phyloP scores from a whole-genome alignment of 2,797 vertebrate species.

The Tadarida brasiliensis region DNA sequence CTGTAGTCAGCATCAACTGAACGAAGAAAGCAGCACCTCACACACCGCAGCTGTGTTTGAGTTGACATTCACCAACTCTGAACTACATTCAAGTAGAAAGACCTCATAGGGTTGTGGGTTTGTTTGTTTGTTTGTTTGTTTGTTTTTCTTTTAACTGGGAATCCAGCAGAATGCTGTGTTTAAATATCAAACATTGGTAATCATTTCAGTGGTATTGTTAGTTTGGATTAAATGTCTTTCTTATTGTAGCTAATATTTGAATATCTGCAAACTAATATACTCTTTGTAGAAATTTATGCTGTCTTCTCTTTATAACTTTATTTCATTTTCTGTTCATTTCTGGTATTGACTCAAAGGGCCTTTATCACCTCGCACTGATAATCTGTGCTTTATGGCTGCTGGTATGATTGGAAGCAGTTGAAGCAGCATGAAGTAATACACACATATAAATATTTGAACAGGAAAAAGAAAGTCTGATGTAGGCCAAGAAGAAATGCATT shows the following conservation, averaged over 20 bases:
- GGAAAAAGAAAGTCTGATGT: constrained; percentile 87
- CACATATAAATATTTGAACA: constrained; percentile 92
- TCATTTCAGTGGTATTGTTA: constrained; percentile 38
- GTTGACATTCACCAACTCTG: constrained; percentile 33
- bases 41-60: background rate
- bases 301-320: constrained; percentile 88
- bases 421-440: constrained; percentile 86
- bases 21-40: background rate
- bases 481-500: constrained; percentile 88
- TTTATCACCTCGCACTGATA: constrained; percentile 90
- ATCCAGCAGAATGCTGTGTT: constrained; percentile 17
- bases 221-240: constrained; percentile 67
- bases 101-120: background rate
- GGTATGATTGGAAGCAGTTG: constrained; percentile 87
- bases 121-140: background rate
- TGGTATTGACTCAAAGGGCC: constrained; percentile 90
- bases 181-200: constrained; percentile 60
- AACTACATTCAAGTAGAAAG: background rate
- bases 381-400: constrained; percentile 89
- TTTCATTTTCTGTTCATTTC: constrained; percentile 91
- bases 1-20: background rate
- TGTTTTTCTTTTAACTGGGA: background rate
- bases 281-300: constrained; percentile 82
- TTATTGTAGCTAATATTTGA: constrained; percentile 74
- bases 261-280: constrained; percentile 77